Evolutionary conservation across 1,140 invertebrate genomes (phyloP), one percentile per base, ranked within the genome.

Genomic region (Uloborus diversus): DNA sequence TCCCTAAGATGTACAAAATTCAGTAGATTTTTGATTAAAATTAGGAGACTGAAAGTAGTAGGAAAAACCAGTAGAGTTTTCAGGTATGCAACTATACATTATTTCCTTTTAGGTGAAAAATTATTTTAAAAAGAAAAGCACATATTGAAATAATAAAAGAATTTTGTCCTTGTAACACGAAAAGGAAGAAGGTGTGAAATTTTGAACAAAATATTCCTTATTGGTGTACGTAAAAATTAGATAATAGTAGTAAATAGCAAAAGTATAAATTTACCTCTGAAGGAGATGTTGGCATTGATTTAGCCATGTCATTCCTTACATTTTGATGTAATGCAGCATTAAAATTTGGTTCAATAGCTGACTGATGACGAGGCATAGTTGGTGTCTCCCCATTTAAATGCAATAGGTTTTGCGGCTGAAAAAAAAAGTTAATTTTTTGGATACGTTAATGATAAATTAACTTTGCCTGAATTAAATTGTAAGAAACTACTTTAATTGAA

Each of bases 221-320:
- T n/a, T n/a, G n/a, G n/a, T n/a, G n/a, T n/a, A n/a, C n/a, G n/a
- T n/a, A n/a, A n/a, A n/a, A n/a, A n/a, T n/a, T n/a, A n/a, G n/a
- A n/a, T n/a, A n/a, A n/a, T n/a, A n/a, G n/a, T n/a, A n/a, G 30
- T 49, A 51, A 17, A 68, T 14, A 35, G 35, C 23, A 7, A 57
- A 35, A 23, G 17, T n/a, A 7, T 3, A 2, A 5, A 61, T 28
- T 53, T 66, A 78, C 73, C 73, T 78, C 47, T 27, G 73, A 78
- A 37, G 73, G 61, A 20, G 73, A 78, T 17, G 62, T 66, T 1
- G 59, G 73, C 47, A 66, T 65, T 13, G 73, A 78, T 57, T 78
- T 78, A 20, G 59, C 17, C 4, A 56, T 65, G 27, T 78, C 62
- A 66, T 75, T 75, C 32, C 61, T 35, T 13, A 20, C 33, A 78